Evolutionary conservation across 2,888 invertebrate species (phyloP).

Genomic region (Clanis bilineata): DNA sequence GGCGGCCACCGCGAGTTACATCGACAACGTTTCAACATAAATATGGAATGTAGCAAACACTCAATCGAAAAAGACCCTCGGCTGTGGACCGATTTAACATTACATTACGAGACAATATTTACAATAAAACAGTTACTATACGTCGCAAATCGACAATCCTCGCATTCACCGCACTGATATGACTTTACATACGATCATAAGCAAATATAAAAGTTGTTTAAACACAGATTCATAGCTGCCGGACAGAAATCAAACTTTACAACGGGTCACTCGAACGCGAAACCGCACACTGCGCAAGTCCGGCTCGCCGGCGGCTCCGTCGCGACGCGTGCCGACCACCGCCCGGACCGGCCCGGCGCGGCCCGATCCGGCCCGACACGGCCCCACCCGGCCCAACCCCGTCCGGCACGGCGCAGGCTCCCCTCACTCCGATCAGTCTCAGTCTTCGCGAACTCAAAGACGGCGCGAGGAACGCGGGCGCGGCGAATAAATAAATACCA

Average conservation of each 20-base stretch:
- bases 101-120: slow-evolving; percentile 78
- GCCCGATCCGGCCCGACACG: slow-evolving; percentile 37
- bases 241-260: slow-evolving; percentile 74
- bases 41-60: slow-evolving; percentile 82
- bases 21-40: slow-evolving; percentile 80
- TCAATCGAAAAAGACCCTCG: slow-evolving; percentile 77
- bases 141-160: slow-evolving; percentile 75
- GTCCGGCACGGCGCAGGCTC: slow-evolving; percentile 26
- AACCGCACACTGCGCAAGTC: slow-evolving; percentile 74
- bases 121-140: slow-evolving; percentile 79
- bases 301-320: slow-evolving; percentile 65
- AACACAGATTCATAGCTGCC: slow-evolving; percentile 76
- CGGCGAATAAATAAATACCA: slow-evolving; percentile 77
- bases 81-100: slow-evolving; percentile 74
- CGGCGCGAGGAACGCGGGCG: slow-evolving; percentile 69
- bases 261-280: slow-evolving; percentile 72
- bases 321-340: slow-evolving; percentile 68
- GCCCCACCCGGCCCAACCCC: slow-evolving; percentile 56
- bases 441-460: slow-evolving; percentile 76
- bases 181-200: slow-evolving; percentile 68
- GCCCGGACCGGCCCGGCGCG: slow-evolving; percentile 49
- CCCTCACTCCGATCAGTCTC: slow-evolving; percentile 65
- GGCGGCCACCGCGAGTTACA: slow-evolving; percentile 61
- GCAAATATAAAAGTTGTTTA: slow-evolving; percentile 82
- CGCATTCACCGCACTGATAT: slow-evolving; percentile 77